phyloP scores from a whole-genome alignment of 2,113 vertebrate genomes.

The Spermophilus dauricus region DNA sequence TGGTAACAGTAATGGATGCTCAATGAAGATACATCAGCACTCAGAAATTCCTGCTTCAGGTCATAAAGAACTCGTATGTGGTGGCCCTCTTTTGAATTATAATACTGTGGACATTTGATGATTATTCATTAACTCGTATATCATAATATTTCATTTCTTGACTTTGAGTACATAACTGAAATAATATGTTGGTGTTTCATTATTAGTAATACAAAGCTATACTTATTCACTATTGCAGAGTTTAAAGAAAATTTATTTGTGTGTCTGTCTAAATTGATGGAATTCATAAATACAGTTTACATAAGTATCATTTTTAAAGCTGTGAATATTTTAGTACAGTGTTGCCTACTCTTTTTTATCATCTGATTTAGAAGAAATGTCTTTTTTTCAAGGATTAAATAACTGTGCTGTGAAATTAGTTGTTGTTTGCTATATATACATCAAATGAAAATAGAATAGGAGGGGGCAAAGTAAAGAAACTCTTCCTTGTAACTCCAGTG shows the following conservation, averaged over 20 bases:
- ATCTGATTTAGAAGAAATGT: conserved; percentile 68
- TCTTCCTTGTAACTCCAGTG: neutral
- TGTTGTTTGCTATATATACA: conserved; percentile 60
- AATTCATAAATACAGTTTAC: conserved; percentile 24
- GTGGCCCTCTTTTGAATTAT: conserved; percentile 68
- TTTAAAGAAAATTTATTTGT: conserved; percentile 65
- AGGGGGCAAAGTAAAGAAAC: neutral
- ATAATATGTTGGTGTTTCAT: conserved; percentile 37
- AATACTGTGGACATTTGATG: neutral
- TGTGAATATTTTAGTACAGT: conserved; percentile 1
- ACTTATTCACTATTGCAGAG: conserved; percentile 31
- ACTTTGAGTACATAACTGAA: conserved; percentile 63
- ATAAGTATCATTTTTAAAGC: conserved; percentile 67
- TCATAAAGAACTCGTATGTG: conserved; percentile 64
- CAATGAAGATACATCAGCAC: neutral
- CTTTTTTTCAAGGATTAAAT: conserved; percentile 69
- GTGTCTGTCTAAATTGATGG: conserved; percentile 58
- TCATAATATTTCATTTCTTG: conserved; percentile 27
- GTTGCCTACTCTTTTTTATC: conserved; percentile 15
- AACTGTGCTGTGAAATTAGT: conserved; percentile 82
- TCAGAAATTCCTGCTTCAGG: conserved; percentile 1
- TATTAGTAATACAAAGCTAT: conserved; percentile 37
- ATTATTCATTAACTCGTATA: conserved; percentile 66
- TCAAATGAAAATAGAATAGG: conserved; percentile 46
- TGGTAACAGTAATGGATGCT: neutral